Evolutionary conservation across 2,888 invertebrate genomes (phyloP).

Genomic region (Metopia argyrocephala): DNA sequence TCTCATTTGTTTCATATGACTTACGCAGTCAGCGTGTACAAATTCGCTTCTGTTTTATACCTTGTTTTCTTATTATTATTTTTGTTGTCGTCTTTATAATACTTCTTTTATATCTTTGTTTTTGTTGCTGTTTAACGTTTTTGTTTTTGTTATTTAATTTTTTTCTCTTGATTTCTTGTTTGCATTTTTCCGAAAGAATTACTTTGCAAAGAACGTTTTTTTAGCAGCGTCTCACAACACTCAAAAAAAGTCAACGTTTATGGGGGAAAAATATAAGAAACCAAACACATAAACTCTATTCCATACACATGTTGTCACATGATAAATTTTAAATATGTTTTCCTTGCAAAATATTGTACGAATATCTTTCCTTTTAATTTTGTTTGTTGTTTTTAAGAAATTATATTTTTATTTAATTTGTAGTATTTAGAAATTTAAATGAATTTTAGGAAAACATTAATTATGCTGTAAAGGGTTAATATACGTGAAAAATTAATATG

Average conservation of each 20-base stretch:
- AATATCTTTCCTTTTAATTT: neutral
- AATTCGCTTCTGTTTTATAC: conserved; percentile 26
- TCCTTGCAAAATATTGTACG: neutral
- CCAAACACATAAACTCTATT: neutral
- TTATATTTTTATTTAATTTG: neutral
- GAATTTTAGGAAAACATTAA: too few species aligned
- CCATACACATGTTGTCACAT: conserved; percentile 60
- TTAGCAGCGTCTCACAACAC: neutral
- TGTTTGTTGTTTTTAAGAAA: neutral
- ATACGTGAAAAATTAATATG: too few species aligned
- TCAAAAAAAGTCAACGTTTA: neutral
- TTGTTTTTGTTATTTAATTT: neutral
- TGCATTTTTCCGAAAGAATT: conserved; percentile 52
- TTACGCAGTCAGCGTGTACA: conserved; percentile 45
- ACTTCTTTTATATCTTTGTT: neutral
- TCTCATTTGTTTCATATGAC: conserved; percentile 47
- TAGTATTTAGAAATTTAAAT: too few species aligned
- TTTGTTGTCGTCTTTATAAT: neutral
- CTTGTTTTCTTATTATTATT: conserved; percentile 5
- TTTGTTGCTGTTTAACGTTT: neutral
- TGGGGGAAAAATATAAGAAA: conserved; percentile 36
- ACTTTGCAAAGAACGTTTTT: conserved; percentile 24
- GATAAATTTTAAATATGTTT: conserved; percentile 57
- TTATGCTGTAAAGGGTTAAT: too few species aligned
- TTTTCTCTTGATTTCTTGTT: conserved; percentile 15